Percentiles rank a stretch among this genome's conserved stretches.
Conservation (phyloP, 2,888 invertebrate genomes). For the Pycnomerus fuliginosus region DNA sequence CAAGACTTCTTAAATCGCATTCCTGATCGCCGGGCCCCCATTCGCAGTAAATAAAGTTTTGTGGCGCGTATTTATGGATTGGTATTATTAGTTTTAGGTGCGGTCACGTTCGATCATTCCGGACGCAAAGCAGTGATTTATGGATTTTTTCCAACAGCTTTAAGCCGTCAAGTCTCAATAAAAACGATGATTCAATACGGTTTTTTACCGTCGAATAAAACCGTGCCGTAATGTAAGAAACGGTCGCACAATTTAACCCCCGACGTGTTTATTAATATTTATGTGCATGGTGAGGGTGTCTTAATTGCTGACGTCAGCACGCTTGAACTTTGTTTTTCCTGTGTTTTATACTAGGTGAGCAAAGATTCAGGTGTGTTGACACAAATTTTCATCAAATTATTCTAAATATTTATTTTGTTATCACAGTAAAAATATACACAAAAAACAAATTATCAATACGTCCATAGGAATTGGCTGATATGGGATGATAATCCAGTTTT, state of each 20-base stretch:
- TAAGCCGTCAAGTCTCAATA: too few relatives aligned
- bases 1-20: too few relatives aligned
- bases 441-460: conserved; percentile 29
- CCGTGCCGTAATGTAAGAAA: too few relatives aligned
- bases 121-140: background rate
- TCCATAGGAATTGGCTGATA: conserved; percentile 16
- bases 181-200: background rate
- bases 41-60: conserved; percentile 4
- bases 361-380: conserved; percentile 87
- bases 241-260: too few relatives aligned
- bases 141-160: background rate
- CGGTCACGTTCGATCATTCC: conserved; percentile 1
- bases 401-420: conserved; percentile 40
- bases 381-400: background rate
- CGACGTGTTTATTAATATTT: background rate
- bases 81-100: conserved; percentile 3
- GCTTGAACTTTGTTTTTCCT: conserved; percentile 85
- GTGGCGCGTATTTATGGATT: conserved; percentile 1
- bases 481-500: conserved; percentile 3
- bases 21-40: too few relatives aligned
- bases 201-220: background rate
- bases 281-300: too few relatives aligned
- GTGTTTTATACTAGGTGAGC: conserved; percentile 74
- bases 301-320: conserved; percentile 37
- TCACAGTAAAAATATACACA: conserved; percentile 46